phyloP scores from a whole-genome alignment of 1,140 invertebrate species.

The Dermatophagoides farinae region DNA sequence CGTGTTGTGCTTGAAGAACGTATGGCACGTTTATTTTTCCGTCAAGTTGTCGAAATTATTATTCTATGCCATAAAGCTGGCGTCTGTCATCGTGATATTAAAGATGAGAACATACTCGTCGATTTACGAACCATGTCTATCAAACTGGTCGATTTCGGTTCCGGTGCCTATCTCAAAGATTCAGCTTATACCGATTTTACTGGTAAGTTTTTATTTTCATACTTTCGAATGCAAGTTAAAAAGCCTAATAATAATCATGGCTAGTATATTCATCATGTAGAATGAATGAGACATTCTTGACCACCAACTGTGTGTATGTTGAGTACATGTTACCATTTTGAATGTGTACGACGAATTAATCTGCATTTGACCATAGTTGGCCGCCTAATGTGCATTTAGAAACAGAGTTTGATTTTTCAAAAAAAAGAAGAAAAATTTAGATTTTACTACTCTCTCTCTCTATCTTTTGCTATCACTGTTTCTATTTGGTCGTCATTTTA shows the following conservation, averaged over 20 bases:
- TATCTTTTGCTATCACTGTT: no score
- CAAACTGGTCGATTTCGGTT: constrained; percentile 45
- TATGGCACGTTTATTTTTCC: constrained; percentile 34
- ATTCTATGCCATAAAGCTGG: constrained; percentile 31
- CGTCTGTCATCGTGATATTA: constrained; percentile 43
- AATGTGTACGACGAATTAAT: no score
- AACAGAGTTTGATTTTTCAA: no score
- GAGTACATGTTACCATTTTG: no score
- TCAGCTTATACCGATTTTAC: constrained; percentile 42
- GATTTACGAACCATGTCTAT: constrained; percentile 32
- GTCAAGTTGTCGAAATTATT: constrained; percentile 32
- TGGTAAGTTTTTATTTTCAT: constrained; percentile 29
- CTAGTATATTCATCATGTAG: no score
- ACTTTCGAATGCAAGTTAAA: neutral
- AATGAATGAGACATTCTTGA: constrained; percentile 1
- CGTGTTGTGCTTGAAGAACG: constrained; percentile 35
- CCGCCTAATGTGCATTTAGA: no score
- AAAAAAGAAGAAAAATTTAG: no score
- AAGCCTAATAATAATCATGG: no score
- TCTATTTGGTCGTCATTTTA: no score
- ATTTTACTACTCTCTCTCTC: no score
- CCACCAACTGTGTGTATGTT: constrained; percentile 1
- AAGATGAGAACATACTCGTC: constrained; percentile 45
- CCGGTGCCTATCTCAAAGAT: constrained; percentile 39
- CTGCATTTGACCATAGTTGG: no score